Evolutionary conservation across 2,888 invertebrate species (phyloP).

Genomic region (Ditula angustiorana): DNA sequence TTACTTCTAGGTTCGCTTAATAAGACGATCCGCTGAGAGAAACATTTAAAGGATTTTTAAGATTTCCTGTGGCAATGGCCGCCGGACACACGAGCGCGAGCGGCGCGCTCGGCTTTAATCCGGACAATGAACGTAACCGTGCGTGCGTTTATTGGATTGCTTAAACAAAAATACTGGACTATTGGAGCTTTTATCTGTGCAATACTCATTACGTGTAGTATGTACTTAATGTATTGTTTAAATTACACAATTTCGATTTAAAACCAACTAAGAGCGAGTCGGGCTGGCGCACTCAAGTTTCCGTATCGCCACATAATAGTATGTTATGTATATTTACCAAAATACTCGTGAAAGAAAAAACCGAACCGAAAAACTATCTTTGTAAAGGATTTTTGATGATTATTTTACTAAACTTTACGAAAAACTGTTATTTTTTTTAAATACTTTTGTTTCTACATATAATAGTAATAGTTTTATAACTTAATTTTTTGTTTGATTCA

Average conservation of each 20-base stretch:
- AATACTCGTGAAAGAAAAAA: too few relatives aligned
- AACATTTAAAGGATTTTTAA: conserved; percentile 72
- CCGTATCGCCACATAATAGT: too few relatives aligned
- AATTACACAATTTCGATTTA: conserved; percentile 19
- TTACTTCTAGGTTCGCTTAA: conserved; percentile 76
- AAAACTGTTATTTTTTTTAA: too few relatives aligned
- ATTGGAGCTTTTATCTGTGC: conserved; percentile 58
- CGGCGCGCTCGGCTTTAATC: conserved; percentile 68
- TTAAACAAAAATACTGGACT: conserved; percentile 69
- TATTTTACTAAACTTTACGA: too few relatives aligned
- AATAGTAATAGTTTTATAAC: too few relatives aligned
- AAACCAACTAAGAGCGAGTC: too few relatives aligned
- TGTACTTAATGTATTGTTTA: conserved; percentile 55
- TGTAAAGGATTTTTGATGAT: too few relatives aligned
- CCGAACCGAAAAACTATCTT: too few relatives aligned
- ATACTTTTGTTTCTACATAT: too few relatives aligned
- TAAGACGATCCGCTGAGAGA: conserved; percentile 66
- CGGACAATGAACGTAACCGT: conserved; percentile 74
- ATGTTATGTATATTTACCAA: too few relatives aligned
- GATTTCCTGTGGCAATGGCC: conserved; percentile 59
- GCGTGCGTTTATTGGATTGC: conserved; percentile 74
- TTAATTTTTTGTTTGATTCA: too few relatives aligned
- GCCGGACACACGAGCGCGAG: conserved; percentile 60
- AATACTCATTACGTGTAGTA: conserved; percentile 56
- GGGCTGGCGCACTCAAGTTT: too few relatives aligned